Conservation (phyloP, 2,797 vertebrate genomes). For the Bradypodion pumilum region DNA sequence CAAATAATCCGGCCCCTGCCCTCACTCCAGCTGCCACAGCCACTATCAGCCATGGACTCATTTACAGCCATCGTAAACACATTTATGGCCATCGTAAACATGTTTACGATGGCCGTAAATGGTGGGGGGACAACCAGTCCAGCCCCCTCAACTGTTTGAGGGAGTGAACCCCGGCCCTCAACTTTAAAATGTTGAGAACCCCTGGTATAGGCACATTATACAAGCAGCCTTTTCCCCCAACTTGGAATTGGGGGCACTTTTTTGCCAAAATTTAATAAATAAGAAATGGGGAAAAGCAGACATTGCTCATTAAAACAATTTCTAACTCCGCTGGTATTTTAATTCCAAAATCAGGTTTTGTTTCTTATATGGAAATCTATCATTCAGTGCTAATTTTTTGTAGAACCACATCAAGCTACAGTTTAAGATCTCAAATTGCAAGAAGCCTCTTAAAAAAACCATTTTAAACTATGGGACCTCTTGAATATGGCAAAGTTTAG, state of each 20-base stretch:
- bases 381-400: not conserved
- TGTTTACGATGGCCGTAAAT: too few relatives aligned
- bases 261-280: not conserved
- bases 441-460: not conserved
- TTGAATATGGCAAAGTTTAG: not conserved
- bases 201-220: too few relatives aligned
- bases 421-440: not conserved
- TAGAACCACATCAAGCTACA: not conserved
- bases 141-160: too few relatives aligned
- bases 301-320: not conserved
- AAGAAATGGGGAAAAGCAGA: not conserved
- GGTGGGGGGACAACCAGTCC: too few relatives aligned
- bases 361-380: not conserved
- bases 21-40: too few relatives aligned
- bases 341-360: not conserved
- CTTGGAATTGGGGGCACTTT: not conserved
- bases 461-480: not conserved
- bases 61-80: too few relatives aligned
- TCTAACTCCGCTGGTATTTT: not conserved
- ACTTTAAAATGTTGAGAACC: too few relatives aligned
- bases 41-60: too few relatives aligned
- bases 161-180: too few relatives aligned
- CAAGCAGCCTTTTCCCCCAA: too few relatives aligned
- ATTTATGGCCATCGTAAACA: too few relatives aligned
- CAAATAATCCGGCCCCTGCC: too few relatives aligned